These are phyloP conservation scores for Drosophila melanogaster DNA, from an alignment of 1,140 invertebrate genomes.

Conservation along the genomic window Release_6_plus_ISO1_MT NT_033777.3:11628501-11629000, in stretches of 20 bases:
- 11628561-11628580: neutral
- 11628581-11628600: neutral
- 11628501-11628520: no score
- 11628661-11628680: no score
- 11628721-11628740: neutral
- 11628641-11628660: no score
- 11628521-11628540: neutral
- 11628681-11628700: no score
- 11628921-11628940: slow-evolving; percentile 22
- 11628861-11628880: neutral
- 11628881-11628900: neutral
- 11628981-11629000: slow-evolving; percentile 78
- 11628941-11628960: slow-evolving; percentile 74
- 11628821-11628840: neutral
- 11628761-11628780: slow-evolving; percentile 27
- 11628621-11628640: no score
- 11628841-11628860: neutral
- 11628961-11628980: slow-evolving; percentile 53
- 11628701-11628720: neutral
- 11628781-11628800: slow-evolving; percentile 2
- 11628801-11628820: neutral
- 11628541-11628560: neutral
- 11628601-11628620: neutral
- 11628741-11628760: slow-evolving; percentile 30
- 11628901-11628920: slow-evolving; percentile 1